A percentile compares a stretch with the other conserved stretches of the same genome.
Evolutionary conservation across 2,113 vertebrate genomes (phyloP).

Genomic region (Pseudois nayaur): DNA sequence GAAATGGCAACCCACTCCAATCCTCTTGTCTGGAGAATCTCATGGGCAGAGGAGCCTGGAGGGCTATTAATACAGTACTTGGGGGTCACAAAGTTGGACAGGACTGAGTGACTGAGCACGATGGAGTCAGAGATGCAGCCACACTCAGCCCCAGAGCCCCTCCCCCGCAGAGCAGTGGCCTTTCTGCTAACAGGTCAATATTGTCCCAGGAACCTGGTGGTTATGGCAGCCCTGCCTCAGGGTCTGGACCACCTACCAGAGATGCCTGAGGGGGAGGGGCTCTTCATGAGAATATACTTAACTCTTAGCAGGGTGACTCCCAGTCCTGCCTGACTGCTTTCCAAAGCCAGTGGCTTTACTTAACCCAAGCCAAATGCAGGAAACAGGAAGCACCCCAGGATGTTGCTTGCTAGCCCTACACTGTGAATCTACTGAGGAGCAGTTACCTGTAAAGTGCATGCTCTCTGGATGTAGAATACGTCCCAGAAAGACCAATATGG

Average conservation of each 20-base stretch:
- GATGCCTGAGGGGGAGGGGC: background rate
- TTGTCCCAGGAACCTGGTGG: background rate
- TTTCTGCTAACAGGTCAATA: background rate
- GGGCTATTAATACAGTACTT: background rate
- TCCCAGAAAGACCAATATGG: background rate
- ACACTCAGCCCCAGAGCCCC: background rate
- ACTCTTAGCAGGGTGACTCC: no score
- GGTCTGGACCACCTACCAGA: background rate
- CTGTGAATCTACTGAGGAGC: background rate
- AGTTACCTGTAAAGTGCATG: background rate
- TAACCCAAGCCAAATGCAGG: background rate
- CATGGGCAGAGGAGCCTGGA: background rate
- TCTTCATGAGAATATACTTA: no score
- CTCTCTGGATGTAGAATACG: background rate
- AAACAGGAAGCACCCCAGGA: background rate
- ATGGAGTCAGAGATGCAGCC: background rate
- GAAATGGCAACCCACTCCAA: background rate
- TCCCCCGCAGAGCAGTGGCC: background rate
- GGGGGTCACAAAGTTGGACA: background rate
- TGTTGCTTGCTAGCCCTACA: background rate
- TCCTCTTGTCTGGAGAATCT: background rate
- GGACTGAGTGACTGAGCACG: background rate
- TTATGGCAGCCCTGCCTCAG: background rate
- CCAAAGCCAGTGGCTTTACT: no score
- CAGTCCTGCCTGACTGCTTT: no score